Base-by-base conservation (phyloP, 2,888 invertebrate genomes). In the Rhynchonema sp. region DNA sequence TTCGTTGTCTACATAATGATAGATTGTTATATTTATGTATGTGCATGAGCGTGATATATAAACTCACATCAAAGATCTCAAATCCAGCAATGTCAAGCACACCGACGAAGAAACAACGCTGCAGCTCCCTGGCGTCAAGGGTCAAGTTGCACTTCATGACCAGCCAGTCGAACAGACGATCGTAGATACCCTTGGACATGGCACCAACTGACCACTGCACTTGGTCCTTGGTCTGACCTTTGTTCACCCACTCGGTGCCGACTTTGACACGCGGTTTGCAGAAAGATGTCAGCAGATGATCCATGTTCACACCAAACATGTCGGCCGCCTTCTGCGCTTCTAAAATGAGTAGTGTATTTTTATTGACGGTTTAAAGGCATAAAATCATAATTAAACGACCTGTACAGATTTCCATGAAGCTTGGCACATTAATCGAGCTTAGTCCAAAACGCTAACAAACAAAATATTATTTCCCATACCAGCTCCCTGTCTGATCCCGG, bases 81-180 rank as follows among this genome's bases (percentile, higher is more conserved):
- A 96, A 96, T 82, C 94, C 94, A 78, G 94, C 94, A 81, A 96
- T 96, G 88, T 96, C 94, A 83, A 96, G 83, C 78, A 96, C 94
- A 87, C 94, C 63, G 78, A 94, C 94, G 83, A 94, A 96, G 69
- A 73, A 75, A 66, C 67, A 73, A 65, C 75, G 74, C 61, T 73
- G 66, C 67, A 74, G 73, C 59, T 68, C 68, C 64, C 75, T 75
- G 62, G 74, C 74, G 65, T 75, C 75, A 63, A 77, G 68, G 38
- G 77, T 73, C 61, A 70, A 68, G 67, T 77, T 78, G 61, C 77
- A 71, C 65, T 75, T 75, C 66, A 74, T 73, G 56, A 77, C 76
- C 60, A 77, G 72, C 76, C 76, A 77, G 59, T 75, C 72, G 71
- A 77, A 77, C 64, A 77, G 66, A 57, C 77, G 72, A 2, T 76